A percentile compares a stretch with the other conserved stretches of the same genome.
Evolutionary conservation across 1,140 invertebrate species (phyloP).

Genomic region (Frieseomelitta varia): DNA sequence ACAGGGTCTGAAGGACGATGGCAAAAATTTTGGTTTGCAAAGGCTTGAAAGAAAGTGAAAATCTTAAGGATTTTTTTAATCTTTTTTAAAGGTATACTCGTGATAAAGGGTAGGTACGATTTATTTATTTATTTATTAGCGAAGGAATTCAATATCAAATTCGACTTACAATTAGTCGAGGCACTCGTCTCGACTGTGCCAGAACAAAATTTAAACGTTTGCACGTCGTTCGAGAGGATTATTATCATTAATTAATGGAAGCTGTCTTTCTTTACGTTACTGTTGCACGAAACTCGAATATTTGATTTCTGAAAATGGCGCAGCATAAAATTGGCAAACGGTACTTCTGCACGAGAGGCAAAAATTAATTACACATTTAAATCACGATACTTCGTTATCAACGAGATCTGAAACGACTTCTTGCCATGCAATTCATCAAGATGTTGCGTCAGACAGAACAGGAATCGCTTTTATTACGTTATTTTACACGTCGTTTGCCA

Average conservation of each 20-base stretch:
- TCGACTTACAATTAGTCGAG: too few species aligned
- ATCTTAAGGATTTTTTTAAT: too few species aligned
- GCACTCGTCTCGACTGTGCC: too few species aligned
- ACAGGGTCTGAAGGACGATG: too few species aligned
- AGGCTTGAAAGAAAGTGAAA: too few species aligned
- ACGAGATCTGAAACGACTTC: background rate
- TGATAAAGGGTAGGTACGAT: too few species aligned
- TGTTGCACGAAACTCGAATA: background rate
- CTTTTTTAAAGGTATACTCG: too few species aligned
- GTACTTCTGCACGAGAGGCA: background rate
- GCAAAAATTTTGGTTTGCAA: too few species aligned
- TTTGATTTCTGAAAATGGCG: background rate
- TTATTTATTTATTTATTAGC: too few species aligned
- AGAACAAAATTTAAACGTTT: too few species aligned
- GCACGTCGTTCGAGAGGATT: too few species aligned
- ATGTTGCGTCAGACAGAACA: constrained; percentile 20
- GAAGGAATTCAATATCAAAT: too few species aligned
- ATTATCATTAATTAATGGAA: background rate
- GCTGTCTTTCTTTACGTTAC: background rate
- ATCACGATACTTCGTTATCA: background rate
- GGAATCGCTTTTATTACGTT: constrained; percentile 8
- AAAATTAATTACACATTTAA: background rate
- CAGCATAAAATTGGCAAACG: background rate
- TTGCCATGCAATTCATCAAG: background rate
- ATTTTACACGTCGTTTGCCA: background rate